phyloP scores from a whole-genome alignment of 2,797 vertebrate genomes.

The Tolypeutes matacus region DNA sequence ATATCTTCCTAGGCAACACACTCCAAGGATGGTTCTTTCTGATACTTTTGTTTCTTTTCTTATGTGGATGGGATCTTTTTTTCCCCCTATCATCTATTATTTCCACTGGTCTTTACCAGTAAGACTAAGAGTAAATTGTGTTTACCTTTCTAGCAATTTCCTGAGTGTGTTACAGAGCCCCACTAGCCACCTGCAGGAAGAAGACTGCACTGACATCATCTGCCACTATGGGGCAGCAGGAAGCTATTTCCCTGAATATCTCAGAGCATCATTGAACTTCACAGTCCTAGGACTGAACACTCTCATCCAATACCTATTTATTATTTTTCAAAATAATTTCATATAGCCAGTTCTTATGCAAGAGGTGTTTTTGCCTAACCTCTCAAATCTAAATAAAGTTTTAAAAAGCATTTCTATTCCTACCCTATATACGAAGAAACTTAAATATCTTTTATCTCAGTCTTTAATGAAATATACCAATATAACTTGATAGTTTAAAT shows the following conservation, averaged over 20 bases:
- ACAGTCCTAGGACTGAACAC: not conserved
- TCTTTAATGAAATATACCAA: not conserved
- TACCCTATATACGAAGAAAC: not conserved
- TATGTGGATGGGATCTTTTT: not conserved
- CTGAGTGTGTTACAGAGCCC: not conserved
- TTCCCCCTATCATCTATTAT: not conserved
- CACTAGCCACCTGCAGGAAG: not conserved
- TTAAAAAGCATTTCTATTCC: not conserved
- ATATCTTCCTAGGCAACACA: not conserved
- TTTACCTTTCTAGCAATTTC: not conserved
- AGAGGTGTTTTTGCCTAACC: not conserved
- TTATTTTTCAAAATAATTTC: slow-evolving; percentile 2
- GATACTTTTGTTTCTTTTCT: not conserved
- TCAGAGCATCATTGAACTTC: not conserved
- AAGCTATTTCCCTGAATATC: not conserved
- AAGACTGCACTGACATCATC: not conserved
- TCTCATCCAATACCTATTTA: not conserved
- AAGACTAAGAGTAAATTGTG: not conserved
- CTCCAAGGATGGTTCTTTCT: not conserved
- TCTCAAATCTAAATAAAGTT: not conserved
- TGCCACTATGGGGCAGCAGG: slow-evolving; percentile 69
- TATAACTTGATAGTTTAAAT: not conserved
- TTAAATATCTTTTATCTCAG: not conserved
- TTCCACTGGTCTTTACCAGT: not conserved
- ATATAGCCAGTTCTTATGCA: not conserved